These are phyloP conservation scores for Capitulum mitella DNA, from an alignment of 2,888 invertebrate species.

Conservation along the genomic window DNA sequence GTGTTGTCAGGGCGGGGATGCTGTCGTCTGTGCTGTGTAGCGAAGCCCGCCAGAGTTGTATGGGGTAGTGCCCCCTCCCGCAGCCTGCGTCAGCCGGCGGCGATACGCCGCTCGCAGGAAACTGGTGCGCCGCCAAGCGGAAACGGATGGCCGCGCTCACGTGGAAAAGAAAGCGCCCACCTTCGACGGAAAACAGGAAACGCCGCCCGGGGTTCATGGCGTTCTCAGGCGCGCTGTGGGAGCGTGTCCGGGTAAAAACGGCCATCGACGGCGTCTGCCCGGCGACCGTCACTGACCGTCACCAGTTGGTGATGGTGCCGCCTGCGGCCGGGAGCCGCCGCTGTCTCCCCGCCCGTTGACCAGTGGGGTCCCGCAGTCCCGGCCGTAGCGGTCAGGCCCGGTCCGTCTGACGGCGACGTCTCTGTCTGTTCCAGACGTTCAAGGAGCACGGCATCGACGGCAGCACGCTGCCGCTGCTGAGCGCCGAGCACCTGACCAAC, in stretches of 20 bases:
- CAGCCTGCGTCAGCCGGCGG: neutral
- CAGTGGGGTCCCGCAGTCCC: too few species aligned
- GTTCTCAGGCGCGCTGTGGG: constrained; percentile 7
- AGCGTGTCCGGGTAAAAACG: constrained; percentile 8
- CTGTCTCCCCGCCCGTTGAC: too few species aligned
- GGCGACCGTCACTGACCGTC: neutral
- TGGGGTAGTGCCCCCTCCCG: too few species aligned
- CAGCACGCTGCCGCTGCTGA: constrained; percentile 71
- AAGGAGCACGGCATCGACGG: constrained; percentile 86
- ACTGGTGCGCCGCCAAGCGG: neutral
- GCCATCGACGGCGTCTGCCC: neutral
- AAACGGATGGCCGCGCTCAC: neutral
- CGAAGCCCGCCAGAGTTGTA: too few species aligned
- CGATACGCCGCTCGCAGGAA: neutral
- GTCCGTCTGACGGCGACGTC: too few species aligned
- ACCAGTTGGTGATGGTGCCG: neutral
- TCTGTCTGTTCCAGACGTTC: constrained; percentile 64
- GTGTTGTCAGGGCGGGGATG: too few species aligned
- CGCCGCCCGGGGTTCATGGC: constrained; percentile 1
- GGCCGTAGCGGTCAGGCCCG: too few species aligned
- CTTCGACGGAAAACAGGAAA: constrained; percentile 17
- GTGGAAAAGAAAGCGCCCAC: constrained; percentile 15
- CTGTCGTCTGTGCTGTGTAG: too few species aligned
- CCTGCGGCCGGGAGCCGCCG: too few species aligned
- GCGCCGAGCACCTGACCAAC: constrained; percentile 80